Evolutionary conservation across 2,113 vertebrate genomes (phyloP).

Genomic region (Butastur rufipennis): DNA sequence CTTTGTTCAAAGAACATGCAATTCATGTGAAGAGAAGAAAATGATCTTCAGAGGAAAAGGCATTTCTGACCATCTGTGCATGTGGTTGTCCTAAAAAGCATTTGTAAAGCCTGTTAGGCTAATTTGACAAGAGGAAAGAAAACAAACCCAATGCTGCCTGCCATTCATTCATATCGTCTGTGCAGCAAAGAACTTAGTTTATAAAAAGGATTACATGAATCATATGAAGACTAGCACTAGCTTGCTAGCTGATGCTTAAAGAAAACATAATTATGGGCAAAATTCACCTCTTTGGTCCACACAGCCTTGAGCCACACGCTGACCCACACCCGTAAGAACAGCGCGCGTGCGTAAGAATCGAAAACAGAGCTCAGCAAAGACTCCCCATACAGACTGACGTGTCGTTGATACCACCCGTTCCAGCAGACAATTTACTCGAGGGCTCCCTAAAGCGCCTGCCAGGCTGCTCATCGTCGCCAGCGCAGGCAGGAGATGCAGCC

Average conservation of each 20-base stretch:
- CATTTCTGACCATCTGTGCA: not conserved
- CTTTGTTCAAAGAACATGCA: accelerated
- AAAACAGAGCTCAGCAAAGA: not conserved
- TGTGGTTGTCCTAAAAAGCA: not conserved
- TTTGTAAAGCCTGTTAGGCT: not conserved
- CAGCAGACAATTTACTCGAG: accelerated
- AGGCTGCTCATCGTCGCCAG: accelerated
- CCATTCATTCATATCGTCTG: not conserved
- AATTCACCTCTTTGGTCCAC: not conserved
- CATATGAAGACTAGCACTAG: not conserved
- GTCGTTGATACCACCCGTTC: not conserved
- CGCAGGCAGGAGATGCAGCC: not conserved
- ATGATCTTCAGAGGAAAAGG: not conserved
- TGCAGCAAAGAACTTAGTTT: not conserved
- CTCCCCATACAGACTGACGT: accelerated
- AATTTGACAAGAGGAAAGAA: not conserved
- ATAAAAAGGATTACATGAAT: not conserved
- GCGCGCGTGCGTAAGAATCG: accelerated
- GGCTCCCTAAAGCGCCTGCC: not conserved
- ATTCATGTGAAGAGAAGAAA: not conserved
- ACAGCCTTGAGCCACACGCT: not conserved
- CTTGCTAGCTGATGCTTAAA: not conserved
- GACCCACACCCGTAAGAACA: not conserved
- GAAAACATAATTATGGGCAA: not conserved
- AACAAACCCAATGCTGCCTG: not conserved